Evolutionary conservation across 2,797 vertebrate genomes (phyloP), one percentile per base, ranked within the genome.

Genomic region (Heterohyrax brucei): DNA sequence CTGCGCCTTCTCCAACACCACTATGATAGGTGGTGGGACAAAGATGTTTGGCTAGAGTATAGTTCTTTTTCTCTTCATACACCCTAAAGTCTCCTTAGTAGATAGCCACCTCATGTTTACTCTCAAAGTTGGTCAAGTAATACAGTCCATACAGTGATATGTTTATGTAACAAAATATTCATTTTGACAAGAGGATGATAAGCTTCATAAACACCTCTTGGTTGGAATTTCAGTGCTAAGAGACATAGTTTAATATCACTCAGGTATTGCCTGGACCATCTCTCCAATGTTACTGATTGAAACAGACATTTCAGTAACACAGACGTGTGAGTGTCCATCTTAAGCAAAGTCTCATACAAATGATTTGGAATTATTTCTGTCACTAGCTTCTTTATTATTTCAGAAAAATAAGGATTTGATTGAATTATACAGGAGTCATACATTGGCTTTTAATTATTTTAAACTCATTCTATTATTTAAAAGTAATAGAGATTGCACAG

Each of bases 391-490:
- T 92, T 96, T 82, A 96, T 97, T 95, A 96, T 77, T 93, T 56
- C 83, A 90, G 87, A 91, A 96, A 96, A 94, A 95, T 88, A 84
- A 93, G 72, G 59, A 59, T 86, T 87, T 30, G 21, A 84, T 94
- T 95, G 93, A 95, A 83, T 98, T 94, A 93, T 95, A 82, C 33
- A 92, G 66, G 66, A 96, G 26, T 92, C 79, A 94, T 94, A 93
- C 83, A 97, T 66, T 92, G 95, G 82, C 80, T 96, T 93, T 98
- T 98, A 97, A 97, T 97, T 95, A 96, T 97, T 97, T 96, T 83
- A 97, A 96, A 93, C 75, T 93, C 80, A 48, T 79, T 95, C 92
- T 93, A 90, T 95, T 96, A 96, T 97, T 98, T 96, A 96, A 98
- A 95, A 95, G 95, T 97, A 96, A 97, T 96, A 96, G 87, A 94